phyloP scores from a whole-genome alignment of 2,888 invertebrate species.

The Hololepta plana region DNA sequence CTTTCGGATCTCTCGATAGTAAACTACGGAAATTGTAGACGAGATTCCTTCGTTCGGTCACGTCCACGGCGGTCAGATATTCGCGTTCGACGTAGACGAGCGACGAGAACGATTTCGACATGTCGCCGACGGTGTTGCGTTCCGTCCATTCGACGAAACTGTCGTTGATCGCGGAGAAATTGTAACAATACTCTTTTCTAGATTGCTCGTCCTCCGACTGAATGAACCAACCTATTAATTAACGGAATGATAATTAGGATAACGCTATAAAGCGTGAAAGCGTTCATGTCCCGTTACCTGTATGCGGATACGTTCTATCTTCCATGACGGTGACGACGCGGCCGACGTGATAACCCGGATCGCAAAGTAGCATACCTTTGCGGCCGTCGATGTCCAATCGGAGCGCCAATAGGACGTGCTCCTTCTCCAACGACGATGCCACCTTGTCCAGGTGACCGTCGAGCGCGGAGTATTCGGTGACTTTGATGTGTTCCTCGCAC shows the following conservation, averaged over 20 bases:
- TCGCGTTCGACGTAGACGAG: constrained; percentile 65
- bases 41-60: constrained; percentile 77
- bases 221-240: constrained; percentile 67
- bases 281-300: constrained; percentile 44
- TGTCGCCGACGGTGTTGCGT: constrained; percentile 43
- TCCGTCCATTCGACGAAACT: constrained; percentile 79
- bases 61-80: constrained; percentile 63
- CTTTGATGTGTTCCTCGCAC: constrained; percentile 69
- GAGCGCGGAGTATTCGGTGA: constrained; percentile 39
- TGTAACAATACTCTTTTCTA: constrained; percentile 72
- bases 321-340: constrained; percentile 74
- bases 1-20: constrained; percentile 66
- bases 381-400: constrained; percentile 50
- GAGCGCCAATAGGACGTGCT: constrained; percentile 70
- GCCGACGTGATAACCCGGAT: constrained; percentile 83
- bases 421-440: constrained; percentile 55
- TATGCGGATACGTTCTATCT: constrained; percentile 71
- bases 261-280: too few species aligned
- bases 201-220: constrained; percentile 60
- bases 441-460: constrained; percentile 36
- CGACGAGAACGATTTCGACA: constrained; percentile 31
- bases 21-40: constrained; percentile 72
- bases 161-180: constrained; percentile 44
- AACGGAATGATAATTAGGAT: constrained; percentile 10
- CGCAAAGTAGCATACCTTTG: constrained; percentile 60